Conservation (phyloP, 2,888 invertebrate species). For the Drosophila pseudotalamancana region DNA sequence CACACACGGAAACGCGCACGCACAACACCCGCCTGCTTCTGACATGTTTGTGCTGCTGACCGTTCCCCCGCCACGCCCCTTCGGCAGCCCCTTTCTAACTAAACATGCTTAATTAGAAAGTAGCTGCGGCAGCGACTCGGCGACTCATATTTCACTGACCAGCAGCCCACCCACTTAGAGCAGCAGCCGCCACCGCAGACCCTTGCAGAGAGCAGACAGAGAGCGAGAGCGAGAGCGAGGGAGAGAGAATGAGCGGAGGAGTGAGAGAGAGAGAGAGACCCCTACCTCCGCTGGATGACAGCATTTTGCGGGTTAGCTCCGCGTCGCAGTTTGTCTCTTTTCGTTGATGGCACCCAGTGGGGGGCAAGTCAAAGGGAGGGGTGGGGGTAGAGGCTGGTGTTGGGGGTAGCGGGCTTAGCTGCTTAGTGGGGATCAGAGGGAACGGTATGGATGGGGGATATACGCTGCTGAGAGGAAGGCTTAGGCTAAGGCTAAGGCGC, state of each 20-base stretch:
- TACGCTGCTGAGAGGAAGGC: too few relatives aligned
- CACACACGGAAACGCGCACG: not conserved
- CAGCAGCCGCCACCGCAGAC: not conserved
- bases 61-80: not conserved
- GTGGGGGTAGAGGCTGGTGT: too few relatives aligned
- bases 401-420: too few relatives aligned
- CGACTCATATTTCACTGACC: slow-evolving; percentile 73
- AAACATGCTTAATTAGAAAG: slow-evolving; percentile 82
- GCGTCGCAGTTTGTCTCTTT: slow-evolving; percentile 29
- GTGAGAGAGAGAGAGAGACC: too few relatives aligned
- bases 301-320: slow-evolving; percentile 21
- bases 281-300: slow-evolving; percentile 7
- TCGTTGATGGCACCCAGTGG: slow-evolving; percentile 6
- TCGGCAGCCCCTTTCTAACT: slow-evolving; percentile 57
- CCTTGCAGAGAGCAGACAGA: slow-evolving; percentile 5
- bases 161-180: slow-evolving; percentile 3
- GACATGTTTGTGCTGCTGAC: slow-evolving; percentile 46
- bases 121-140: slow-evolving; percentile 59
- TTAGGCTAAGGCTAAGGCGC: too few relatives aligned
- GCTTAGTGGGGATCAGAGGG: too few relatives aligned
- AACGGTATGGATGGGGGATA: too few relatives aligned
- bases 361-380: too few relatives aligned
- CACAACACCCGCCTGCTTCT: slow-evolving; percentile 50
- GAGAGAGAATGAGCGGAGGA: too few relatives aligned
- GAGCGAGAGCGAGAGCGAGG: too few relatives aligned